A percentile compares a stretch with the other conserved stretches of the same genome.
Evolutionary conservation across 2,888 invertebrate genomes (phyloP).

Genomic region (Yponomeuta malinellus): DNA sequence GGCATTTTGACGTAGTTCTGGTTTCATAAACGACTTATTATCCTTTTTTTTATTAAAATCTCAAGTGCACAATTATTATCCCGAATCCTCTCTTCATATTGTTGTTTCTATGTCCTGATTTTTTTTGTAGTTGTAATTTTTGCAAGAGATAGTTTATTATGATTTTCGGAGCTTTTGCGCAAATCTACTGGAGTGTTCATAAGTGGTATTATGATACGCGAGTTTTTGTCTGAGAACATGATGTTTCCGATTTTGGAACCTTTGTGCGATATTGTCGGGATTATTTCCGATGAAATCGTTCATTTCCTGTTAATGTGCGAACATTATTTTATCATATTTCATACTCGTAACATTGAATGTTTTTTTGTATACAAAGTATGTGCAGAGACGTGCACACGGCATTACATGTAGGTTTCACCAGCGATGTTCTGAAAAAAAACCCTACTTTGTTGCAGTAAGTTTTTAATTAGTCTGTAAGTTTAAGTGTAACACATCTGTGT

Average conservation of each 20-base stretch:
- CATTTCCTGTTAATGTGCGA: constrained; percentile 43
- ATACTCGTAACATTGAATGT: not conserved
- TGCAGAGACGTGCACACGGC: too few relatives aligned
- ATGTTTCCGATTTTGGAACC: constrained; percentile 54
- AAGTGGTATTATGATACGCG: constrained; percentile 43
- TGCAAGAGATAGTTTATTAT: constrained; percentile 6
- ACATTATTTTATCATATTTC: too few relatives aligned
- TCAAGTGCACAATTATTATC: not conserved
- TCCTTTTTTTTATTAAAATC: not conserved
- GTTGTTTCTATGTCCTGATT: not conserved
- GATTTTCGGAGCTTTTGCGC: constrained; percentile 45
- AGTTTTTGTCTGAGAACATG: constrained; percentile 45
- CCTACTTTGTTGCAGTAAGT: too few relatives aligned
- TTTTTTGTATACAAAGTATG: not conserved
- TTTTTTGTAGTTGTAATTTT: constrained; percentile 5
- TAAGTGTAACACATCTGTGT: too few relatives aligned
- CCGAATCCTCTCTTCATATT: not conserved
- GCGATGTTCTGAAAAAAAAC: too few relatives aligned
- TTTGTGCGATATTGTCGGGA: constrained; percentile 38
- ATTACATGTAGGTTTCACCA: too few relatives aligned
- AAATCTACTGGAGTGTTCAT: constrained; percentile 54
- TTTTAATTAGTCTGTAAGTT: too few relatives aligned
- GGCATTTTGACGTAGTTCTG: not conserved
- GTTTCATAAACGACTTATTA: constrained; percentile 4
- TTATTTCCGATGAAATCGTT: constrained; percentile 38